Evolutionary conservation across 2,797 vertebrate species (phyloP).

Genomic region (Pseudochirops corinnae): DNA sequence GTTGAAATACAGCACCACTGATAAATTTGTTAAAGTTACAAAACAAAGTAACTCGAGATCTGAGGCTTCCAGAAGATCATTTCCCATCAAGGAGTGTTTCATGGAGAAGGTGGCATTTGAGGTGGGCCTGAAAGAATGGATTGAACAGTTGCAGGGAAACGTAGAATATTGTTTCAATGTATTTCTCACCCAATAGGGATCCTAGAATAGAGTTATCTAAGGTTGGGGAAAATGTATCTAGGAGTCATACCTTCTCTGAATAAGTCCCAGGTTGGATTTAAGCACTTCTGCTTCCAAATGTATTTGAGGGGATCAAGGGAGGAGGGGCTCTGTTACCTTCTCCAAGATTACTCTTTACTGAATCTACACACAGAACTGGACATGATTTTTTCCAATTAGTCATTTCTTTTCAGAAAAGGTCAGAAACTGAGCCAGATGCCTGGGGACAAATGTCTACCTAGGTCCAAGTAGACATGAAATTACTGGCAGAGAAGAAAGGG

Average conservation of each 20-base stretch:
- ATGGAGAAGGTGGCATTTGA: background rate
- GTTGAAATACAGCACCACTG: background rate
- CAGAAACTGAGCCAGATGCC: conserved; percentile 76
- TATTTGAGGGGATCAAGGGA: background rate
- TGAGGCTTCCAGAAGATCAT: background rate
- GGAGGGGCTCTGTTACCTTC: background rate
- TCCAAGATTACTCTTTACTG: conserved; percentile 63
- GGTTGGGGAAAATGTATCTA: background rate
- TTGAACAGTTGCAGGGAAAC: background rate
- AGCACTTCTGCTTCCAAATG: background rate
- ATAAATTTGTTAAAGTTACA: background rate
- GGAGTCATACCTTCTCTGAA: background rate
- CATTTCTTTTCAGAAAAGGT: conserved; percentile 81
- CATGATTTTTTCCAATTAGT: conserved; percentile 80
- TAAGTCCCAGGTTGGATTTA: background rate
- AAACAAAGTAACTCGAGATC: background rate
- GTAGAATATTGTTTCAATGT: background rate
- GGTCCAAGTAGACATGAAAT: conserved; percentile 76
- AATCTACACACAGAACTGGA: conserved; percentile 76
- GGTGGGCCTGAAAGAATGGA: background rate
- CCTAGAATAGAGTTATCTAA: background rate
- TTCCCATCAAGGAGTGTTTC: background rate
- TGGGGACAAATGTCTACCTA: conserved; percentile 63
- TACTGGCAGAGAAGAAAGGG: conserved; percentile 65
- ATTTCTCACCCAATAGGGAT: background rate